A percentile compares a stretch with the other conserved stretches of the same genome.
These are phyloP conservation scores for Cyanoramphus novaezelandiae DNA, from an alignment of 2,113 vertebrate species.

Conservation along the genomic window DNA sequence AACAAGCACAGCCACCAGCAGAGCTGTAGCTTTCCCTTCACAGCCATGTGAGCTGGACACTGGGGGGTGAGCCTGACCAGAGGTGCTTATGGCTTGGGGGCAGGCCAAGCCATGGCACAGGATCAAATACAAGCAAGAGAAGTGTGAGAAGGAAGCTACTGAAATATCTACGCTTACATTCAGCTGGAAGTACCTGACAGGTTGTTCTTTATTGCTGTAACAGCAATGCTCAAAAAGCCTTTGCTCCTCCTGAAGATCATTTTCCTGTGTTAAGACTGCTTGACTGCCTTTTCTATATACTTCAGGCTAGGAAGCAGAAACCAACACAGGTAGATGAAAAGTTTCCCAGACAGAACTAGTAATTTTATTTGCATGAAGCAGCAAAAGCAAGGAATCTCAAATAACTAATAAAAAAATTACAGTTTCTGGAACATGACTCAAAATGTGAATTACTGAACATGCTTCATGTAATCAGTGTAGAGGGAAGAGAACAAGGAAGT, in stretches of 20 bases:
- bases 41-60: accelerated
- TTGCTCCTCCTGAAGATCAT: background rate
- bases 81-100: background rate
- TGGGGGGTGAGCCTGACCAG: background rate
- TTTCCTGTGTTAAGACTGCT: background rate
- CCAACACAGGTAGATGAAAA: background rate
- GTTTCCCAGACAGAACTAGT: background rate
- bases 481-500: background rate
- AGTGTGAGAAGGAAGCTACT: background rate
- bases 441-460: background rate
- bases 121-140: background rate
- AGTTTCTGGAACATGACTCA: background rate
- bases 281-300: background rate
- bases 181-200: background rate
- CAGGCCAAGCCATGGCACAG: background rate
- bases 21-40: background rate
- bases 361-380: background rate
- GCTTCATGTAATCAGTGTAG: background rate
- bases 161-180: background rate
- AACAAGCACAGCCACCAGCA: background rate
- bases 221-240: background rate
- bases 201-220: background rate
- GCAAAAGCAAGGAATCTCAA: background rate
- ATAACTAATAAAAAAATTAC: background rate
- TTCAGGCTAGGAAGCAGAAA: background rate